phyloP scores from a whole-genome alignment of 2,113 vertebrate genomes.

The Aptenodytes patagonicus region DNA sequence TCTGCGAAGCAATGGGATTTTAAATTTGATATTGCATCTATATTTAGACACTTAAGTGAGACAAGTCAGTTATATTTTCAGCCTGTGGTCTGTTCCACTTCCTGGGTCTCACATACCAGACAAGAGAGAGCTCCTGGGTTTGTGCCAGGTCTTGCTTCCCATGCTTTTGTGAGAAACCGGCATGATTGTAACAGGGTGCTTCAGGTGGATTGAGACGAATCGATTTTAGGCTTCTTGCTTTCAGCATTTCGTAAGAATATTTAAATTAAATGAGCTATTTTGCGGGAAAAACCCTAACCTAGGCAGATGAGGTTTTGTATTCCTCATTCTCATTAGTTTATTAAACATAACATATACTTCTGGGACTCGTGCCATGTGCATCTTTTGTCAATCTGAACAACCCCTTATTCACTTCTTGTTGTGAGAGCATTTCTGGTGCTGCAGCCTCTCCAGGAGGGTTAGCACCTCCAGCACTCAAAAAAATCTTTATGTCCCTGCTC shows the following conservation, averaged over 20 bases:
- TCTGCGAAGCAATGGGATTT: not conserved
- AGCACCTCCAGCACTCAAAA: not conserved
- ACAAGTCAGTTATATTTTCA: not conserved
- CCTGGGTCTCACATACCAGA: accelerated
- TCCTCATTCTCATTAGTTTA: not conserved
- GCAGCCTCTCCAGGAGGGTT: not conserved
- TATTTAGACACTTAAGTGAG: not conserved
- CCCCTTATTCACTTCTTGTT: not conserved
- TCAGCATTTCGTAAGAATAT: not conserved
- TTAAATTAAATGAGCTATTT: not conserved
- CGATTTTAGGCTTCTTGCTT: not conserved
- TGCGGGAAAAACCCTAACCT: not conserved
- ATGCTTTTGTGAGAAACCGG: not conserved
- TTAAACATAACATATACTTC: not conserved
- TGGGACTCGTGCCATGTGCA: not conserved
- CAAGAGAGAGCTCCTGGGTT: not conserved
- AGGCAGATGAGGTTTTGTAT: not conserved
- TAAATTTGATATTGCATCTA: not conserved
- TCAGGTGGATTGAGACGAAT: not conserved
- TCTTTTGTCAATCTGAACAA: not conserved
- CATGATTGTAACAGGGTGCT: not conserved
- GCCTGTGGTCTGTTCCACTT: not conserved
- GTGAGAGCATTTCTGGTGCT: not conserved
- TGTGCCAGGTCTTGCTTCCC: not conserved
- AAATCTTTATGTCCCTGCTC: not conserved